These are phyloP conservation scores for Anguilla megastoma DNA, from an alignment of 2,797 vertebrate species.

Conservation along the genomic window DNA sequence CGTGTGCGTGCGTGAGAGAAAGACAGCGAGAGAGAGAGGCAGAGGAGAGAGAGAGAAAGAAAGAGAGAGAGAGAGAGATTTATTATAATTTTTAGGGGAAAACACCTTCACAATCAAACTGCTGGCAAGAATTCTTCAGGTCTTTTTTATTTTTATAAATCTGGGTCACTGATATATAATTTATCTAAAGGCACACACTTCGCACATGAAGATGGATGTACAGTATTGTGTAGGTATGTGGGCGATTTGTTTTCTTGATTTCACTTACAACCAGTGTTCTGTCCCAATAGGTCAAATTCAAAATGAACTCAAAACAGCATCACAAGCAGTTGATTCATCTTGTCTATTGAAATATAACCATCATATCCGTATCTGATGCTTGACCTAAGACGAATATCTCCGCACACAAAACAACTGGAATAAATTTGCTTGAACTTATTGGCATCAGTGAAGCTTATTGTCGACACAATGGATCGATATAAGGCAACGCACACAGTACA, in stretches of 20 bases:
- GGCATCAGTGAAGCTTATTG: too few relatives aligned
- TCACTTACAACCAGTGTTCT: neutral
- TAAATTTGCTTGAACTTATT: too few relatives aligned
- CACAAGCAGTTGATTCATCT: too few relatives aligned
- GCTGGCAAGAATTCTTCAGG: neutral
- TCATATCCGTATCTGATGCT: too few relatives aligned
- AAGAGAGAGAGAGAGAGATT: neutral
- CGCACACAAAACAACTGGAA: too few relatives aligned
- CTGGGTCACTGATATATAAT: constrained; percentile 10
- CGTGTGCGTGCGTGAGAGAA: too few relatives aligned
- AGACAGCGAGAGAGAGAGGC: too few relatives aligned
- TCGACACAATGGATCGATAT: too few relatives aligned
- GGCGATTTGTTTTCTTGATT: neutral
- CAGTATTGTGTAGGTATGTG: neutral
- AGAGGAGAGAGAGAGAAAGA: too few relatives aligned
- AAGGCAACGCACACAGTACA: too few relatives aligned
- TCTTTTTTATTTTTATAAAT: neutral
- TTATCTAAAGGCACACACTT: constrained; percentile 10
- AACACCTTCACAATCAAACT: neutral
- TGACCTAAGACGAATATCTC: too few relatives aligned
- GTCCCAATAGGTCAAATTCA: neutral
- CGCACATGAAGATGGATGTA: neutral
- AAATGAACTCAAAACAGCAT: neutral
- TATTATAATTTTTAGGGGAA: neutral
- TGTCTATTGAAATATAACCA: too few relatives aligned